Base-by-base conservation (phyloP, 2,113 vertebrate species). In the Engystomops pustulosus region DNA sequence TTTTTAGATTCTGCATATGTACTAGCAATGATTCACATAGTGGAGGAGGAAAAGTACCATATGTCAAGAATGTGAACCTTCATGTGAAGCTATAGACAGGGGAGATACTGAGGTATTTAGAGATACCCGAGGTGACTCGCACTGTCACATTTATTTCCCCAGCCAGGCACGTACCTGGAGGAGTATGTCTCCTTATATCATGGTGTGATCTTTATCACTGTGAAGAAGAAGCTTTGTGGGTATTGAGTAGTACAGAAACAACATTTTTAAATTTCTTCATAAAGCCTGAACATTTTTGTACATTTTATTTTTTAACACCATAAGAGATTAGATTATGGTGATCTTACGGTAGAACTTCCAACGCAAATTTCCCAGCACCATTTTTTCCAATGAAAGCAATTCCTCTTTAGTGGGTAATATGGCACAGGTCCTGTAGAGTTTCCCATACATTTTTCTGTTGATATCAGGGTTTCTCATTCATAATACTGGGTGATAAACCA, bases 11-110 rank as follows among this genome's bases (percentile, higher is more conserved):
- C 51, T 15, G 20, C 12, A 30, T 62, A 4, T 80, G 23, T 62
- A 44, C 60, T 30, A 0, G 25, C 30, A 65, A 53, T 84, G 82
- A 84, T 7, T 84, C 82, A 83, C 18, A 53, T 14, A 38, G 62
- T 84, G 82, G 82, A 78, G 82, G 82, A 53, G 72, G 72, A 69
- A 41, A 18, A 4, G 51, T 34, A n/a, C 18, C 12, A 69, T 27
- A 75, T 36, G 81, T 83, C 81, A 83, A 69, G 47, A 53, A 84
- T 74, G n/a, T 41, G 45, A 78, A 53, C 71, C 25, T 78, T 69
- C 30, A 55, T 60, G 36, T 25, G 58, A 41, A 60, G 36, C 30
- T 18, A 60, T 72, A 72, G 32, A 72, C 47, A 67, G 8, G 20
- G 27, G 17, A 77, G 10, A 36, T 67, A n/a, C 25, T 5, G 18